Evolutionary conservation across 2,797 vertebrate genomes (phyloP), one percentile per base, ranked within the genome.

Genomic region (Oophaga sylvatica): DNA sequence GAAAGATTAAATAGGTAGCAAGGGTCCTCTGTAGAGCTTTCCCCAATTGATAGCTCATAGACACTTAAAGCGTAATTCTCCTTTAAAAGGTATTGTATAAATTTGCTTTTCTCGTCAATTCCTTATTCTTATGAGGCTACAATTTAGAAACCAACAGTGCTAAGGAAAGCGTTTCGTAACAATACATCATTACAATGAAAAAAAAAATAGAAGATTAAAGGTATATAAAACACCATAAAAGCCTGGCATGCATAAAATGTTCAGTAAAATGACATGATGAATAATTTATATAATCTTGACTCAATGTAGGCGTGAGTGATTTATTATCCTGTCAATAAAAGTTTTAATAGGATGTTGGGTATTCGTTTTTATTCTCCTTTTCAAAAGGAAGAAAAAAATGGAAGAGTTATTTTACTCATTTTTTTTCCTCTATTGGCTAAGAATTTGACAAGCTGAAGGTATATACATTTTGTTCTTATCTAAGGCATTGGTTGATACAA

Each of bases 301-400:
- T 87, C 41, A 26, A 26, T 63, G 68, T 87, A 48, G 78, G 79
- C 48, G 35, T 73, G 68, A 81, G 85, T 75, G 79, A 87, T 87
- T 81, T 87, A 86, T 86, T 86, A 86, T 73, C 76, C 85, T 76
- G 68, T 75, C 80, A 87, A 81, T 87, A 70, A 81, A 76, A 76
- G 15, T 81, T 87, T 81, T 82, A 81, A 87, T 87, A 53, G 56
- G 68, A 81, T 63, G 78, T 81, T 53, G 68, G n/a, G 22, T 63
- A 81, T 62, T 71, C 68, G 29, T 81, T 63, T 71, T 87, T 75
- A 19, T 59, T 59, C 17, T 35, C 1, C 45, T 48, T 35, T 0
- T 65, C 13, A 65, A 26, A 77, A 76, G 20, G 35, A 29, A 53
- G n/a, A 65, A 53, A 31, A 65, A 53, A 31, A 63, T 84, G 31